Evolutionary conservation across 2,797 vertebrate species (phyloP).

Genomic region (Trematomus bernacchii): DNA sequence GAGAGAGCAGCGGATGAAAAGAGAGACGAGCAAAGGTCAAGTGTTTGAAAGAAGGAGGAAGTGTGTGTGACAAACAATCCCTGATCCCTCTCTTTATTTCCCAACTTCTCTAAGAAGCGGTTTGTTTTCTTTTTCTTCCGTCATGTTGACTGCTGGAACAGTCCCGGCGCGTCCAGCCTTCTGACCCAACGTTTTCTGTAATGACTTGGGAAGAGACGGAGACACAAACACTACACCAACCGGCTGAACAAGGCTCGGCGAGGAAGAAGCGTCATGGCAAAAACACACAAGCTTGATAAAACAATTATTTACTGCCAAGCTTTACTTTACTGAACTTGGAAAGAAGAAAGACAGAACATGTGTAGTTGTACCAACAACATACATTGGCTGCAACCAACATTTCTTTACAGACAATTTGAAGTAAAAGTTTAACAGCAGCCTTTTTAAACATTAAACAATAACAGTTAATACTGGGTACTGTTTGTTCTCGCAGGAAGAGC

Average conservation of each 20-base stretch:
- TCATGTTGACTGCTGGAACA: slow-evolving; percentile 16
- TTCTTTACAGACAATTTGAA: slow-evolving; percentile 8
- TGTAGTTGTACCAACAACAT: too few species aligned
- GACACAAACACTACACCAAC: neutral
- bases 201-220: slow-evolving; percentile 41
- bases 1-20: slow-evolving; percentile 46
- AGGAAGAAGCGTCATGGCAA: neutral
- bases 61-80: slow-evolving; percentile 51
- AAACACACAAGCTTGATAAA: slow-evolving; percentile 14
- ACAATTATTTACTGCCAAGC: neutral
- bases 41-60: slow-evolving; percentile 58
- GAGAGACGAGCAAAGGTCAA: slow-evolving; percentile 63
- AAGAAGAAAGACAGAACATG: neutral
- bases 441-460: slow-evolving; percentile 14
- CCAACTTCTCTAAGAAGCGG: slow-evolving; percentile 29
- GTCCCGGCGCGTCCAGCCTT: slow-evolving; percentile 1
- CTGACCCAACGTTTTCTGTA: slow-evolving; percentile 34
- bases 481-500: slow-evolving; percentile 47
- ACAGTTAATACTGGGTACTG: slow-evolving; percentile 6
- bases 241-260: neutral
- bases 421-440: neutral
- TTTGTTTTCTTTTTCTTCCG: slow-evolving; percentile 43
- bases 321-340: neutral
- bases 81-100: slow-evolving; percentile 47
- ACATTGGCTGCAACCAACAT: neutral